Base-by-base conservation (phyloP, 2,888 invertebrate species). In the Pollenia labialis region DNA sequence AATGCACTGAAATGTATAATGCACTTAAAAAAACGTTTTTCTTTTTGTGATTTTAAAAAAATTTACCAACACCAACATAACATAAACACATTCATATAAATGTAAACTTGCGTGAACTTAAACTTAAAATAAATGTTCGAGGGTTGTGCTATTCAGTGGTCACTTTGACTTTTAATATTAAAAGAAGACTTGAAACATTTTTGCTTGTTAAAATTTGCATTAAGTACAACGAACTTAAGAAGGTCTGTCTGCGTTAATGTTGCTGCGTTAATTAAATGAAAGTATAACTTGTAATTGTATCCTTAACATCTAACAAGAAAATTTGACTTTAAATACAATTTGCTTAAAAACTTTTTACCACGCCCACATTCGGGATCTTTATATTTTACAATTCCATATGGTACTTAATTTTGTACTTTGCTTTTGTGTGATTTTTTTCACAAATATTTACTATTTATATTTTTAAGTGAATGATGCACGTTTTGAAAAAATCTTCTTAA, bases 361-460 rank as follows among this genome's bases (percentile, higher is more conserved):
- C 32, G 6, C 32, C 32, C 32, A 32, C 32, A 32, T 32, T 12
- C 11, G 11, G 7, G 2, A 44, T 54, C 40, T 60, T 9, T 52
- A 16, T 23, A 10, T 74, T 42, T 56, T 58, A 12, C 56, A 44
- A 14, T 48, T 48, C 69, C 52, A 64, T 64, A 8, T 50, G 58
- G 32, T 71, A 56, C 69, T 76, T 62, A 58, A 62, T 48, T 66
- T 54, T 71, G 32, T 56, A 64, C 54, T 42, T 66, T 58, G 50
- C 42, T 79, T 48, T 56, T 72, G 32, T 66, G 40, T 56, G 16
- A 58, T 1, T 2, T 12, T 81, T 60, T 58, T 58, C 42, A 62
- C 76, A 69, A 75, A 50, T 69, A 75, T 83, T 82, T 75, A 52
- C 56, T 68, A 60, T 68, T 76, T 71, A 48, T 58, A 50, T 66